phyloP scores from a whole-genome alignment of 1,140 invertebrate genomes.

The Anoplolepis gracilipes region DNA sequence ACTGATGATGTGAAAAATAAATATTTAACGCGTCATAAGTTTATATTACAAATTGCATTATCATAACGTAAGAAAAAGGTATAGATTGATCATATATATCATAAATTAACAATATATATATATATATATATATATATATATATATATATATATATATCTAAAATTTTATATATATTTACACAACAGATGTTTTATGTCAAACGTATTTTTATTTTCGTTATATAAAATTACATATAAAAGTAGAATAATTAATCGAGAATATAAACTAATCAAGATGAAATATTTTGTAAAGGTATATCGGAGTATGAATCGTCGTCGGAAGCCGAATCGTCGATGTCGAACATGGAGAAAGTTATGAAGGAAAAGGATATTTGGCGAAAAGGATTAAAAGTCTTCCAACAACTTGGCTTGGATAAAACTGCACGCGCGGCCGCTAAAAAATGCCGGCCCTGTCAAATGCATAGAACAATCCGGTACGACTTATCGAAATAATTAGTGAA shows the following conservation, averaged over 20 bases:
- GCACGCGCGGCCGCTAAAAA: slow-evolving; percentile 49
- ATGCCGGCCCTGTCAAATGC: slow-evolving; percentile 43
- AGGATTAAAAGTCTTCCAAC: slow-evolving; percentile 58
- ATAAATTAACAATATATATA: too few species aligned
- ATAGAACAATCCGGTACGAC: slow-evolving; percentile 35
- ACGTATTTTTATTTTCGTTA: too few species aligned
- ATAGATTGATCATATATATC: too few species aligned
- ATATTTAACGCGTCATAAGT: neutral
- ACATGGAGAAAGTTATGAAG: neutral
- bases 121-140: too few species aligned
- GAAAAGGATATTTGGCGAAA: slow-evolving; percentile 64
- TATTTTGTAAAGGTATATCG: neutral
- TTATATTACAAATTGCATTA: neutral
- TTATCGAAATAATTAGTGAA: neutral
- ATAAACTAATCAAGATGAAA: neutral
- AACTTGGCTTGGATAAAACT: slow-evolving; percentile 64
- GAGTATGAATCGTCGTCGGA: neutral
- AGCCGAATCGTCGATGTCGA: slow-evolving; percentile 10
- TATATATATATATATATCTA: too few species aligned
- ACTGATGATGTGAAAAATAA: neutral
- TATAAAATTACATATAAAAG: too few species aligned
- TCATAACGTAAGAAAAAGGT: neutral
- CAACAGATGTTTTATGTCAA: too few species aligned
- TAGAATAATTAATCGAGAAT: too few species aligned
- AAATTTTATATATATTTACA: too few species aligned